Evolutionary conservation across 2,888 invertebrate species (phyloP).

Genomic region (Pogonocherus hispidulus): DNA sequence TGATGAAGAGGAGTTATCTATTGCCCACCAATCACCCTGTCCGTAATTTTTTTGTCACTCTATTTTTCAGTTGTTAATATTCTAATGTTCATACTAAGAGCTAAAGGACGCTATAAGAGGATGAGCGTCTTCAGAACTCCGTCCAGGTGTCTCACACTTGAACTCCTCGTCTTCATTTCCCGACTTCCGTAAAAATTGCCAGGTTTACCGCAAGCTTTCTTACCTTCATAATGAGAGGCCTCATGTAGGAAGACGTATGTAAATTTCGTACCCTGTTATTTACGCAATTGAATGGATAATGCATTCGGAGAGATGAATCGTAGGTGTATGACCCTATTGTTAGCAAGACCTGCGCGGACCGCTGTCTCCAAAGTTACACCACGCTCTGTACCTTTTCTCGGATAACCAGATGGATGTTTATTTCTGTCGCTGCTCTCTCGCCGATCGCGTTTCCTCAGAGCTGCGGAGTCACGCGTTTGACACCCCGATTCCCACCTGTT

Average conservation of each 20-base stretch:
- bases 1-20: too few species aligned
- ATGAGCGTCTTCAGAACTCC: too few species aligned
- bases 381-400: slow-evolving; percentile 38
- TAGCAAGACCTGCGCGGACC: slow-evolving; percentile 51
- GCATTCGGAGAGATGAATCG: slow-evolving; percentile 55
- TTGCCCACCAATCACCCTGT: too few species aligned
- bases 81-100: too few species aligned
- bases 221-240: slow-evolving; percentile 11
- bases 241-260: slow-evolving; percentile 44
- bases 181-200: background rate
- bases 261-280: slow-evolving; percentile 39
- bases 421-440: slow-evolving; percentile 30
- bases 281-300: slow-evolving; percentile 60
- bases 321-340: slow-evolving; percentile 61
- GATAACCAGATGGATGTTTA: slow-evolving; percentile 42
- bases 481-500: slow-evolving; percentile 38
- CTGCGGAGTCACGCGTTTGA: slow-evolving; percentile 1
- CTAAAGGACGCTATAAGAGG: too few species aligned
- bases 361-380: slow-evolving; percentile 35
- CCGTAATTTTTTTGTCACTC: too few species aligned
- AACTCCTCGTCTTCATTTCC: background rate
- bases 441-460: slow-evolving; percentile 4
- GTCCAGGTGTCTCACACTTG: too few species aligned
- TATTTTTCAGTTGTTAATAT: too few species aligned
- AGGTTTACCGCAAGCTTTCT: background rate